Percentiles rank a stretch among this genome's conserved stretches.
Evolutionary conservation across 2,888 invertebrate genomes (phyloP).

Genomic region (Zygogramma bicolorata): DNA sequence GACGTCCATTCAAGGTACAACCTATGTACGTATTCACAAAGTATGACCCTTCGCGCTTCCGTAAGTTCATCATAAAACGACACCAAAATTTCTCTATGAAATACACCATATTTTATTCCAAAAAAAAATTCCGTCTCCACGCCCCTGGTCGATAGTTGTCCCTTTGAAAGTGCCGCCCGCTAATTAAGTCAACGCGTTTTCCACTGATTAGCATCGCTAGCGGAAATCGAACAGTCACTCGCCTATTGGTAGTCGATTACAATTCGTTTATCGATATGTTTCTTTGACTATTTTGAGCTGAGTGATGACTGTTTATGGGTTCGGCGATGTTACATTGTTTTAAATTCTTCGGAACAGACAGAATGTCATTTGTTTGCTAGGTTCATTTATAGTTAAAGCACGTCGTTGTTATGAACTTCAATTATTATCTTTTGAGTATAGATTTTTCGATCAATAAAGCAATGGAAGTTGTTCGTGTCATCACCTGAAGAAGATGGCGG

Average conservation of each 20-base stretch:
- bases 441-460: background rate
- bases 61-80: too few species aligned
- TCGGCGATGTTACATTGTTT: background rate
- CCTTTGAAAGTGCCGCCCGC: background rate
- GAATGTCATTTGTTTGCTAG: background rate
- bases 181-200: constrained; percentile 53
- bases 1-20: too few species aligned
- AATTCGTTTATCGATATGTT: constrained; percentile 39
- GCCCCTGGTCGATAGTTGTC: background rate
- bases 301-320: background rate
- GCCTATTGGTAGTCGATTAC: constrained; percentile 47
- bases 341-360: background rate
- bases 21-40: too few species aligned
- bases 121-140: background rate
- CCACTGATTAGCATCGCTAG: constrained; percentile 45
- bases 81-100: too few species aligned
- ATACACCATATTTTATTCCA: too few species aligned
- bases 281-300: background rate
- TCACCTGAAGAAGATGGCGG: too few species aligned
- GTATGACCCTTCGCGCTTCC: too few species aligned
- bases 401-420: background rate
- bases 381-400: background rate
- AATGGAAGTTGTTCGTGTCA: too few species aligned
- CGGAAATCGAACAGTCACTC: constrained; percentile 43
- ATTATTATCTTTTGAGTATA: background rate